Evolutionary conservation across 2,888 invertebrate species (phyloP).

Genomic region (Clusia tigrina): DNA sequence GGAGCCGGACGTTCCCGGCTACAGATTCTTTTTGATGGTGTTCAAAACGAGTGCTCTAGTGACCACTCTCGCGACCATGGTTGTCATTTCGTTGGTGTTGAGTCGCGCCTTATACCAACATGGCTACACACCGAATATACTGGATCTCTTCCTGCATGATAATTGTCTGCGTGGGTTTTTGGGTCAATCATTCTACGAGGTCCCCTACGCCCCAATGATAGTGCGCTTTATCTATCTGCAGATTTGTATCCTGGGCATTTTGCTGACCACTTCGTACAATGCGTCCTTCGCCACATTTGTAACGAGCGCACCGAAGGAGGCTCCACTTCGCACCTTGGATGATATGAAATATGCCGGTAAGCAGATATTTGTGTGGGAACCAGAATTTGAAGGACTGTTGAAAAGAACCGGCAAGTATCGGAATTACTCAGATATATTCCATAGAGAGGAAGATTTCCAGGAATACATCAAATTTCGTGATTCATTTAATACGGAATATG

Average conservation of each 20-base stretch:
- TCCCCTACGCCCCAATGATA: slow-evolving; percentile 40
- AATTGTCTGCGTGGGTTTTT: slow-evolving; percentile 52
- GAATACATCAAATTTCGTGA: slow-evolving; percentile 46
- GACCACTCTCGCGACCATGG: slow-evolving; percentile 38
- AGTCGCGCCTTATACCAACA: slow-evolving; percentile 39
- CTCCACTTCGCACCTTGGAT: slow-evolving; percentile 43
- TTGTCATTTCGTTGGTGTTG: slow-evolving; percentile 44
- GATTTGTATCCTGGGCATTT: slow-evolving; percentile 53
- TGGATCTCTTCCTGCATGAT: slow-evolving; percentile 50
- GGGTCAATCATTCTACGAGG: slow-evolving; percentile 52
- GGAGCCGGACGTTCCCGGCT: slow-evolving; percentile 48
- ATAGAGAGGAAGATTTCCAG: slow-evolving; percentile 37
- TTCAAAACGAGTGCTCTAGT: slow-evolving; percentile 46
- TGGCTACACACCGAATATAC: slow-evolving; percentile 39
- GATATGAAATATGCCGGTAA: slow-evolving; percentile 45
- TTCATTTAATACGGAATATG: slow-evolving; percentile 45
- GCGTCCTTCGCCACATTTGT: slow-evolving; percentile 55
- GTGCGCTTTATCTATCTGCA: slow-evolving; percentile 51
- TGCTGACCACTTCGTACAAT: slow-evolving; percentile 55
- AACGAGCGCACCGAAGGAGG: slow-evolving; percentile 49
- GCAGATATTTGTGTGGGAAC: slow-evolving; percentile 42
- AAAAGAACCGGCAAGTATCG: slow-evolving; percentile 27
- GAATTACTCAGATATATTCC: slow-evolving; percentile 49
- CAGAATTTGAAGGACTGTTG: slow-evolving; percentile 45
- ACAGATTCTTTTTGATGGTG: slow-evolving; percentile 47